Base-by-base conservation (phyloP, 2,888 invertebrate species). In the Amblyjoppa fuscipennis region DNA sequence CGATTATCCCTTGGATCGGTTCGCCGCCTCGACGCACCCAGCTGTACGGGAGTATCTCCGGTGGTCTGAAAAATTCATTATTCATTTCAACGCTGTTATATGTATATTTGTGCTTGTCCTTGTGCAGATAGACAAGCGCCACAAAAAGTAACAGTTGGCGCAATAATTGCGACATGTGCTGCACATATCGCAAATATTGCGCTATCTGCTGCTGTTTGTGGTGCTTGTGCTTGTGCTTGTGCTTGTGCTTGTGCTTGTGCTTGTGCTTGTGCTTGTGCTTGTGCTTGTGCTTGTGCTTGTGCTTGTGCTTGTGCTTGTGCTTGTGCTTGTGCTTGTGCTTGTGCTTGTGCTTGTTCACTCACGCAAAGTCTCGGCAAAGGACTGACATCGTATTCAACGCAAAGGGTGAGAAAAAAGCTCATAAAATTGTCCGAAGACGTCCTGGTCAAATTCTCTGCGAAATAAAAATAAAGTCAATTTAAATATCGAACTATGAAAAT, bases 291-390 rank as follows among this genome's bases (percentile, higher is more conserved):
- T 5, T 31, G 31, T 31, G 31, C 31, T 31, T 31, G 20, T 31
- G 31, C 31, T 31, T 31, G 31, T 31, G 31, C 31, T 31, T 31
- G 31, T 31, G 31, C 31, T 31, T 31, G 31, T 31, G 31, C 31
- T 31, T 2, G 31, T 31, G 31, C 34, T 4, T 34, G 5, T 34
- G 34, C 34, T 34, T 0, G 31, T 31, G 31, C 31, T 31, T 4
- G 31, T 31, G 31, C 31, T 31, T 34, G 3, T n/a, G 31, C 6
- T 13, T 7, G 1, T 16, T 5, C 7, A 75, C 75, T 53, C n/a
- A 81, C 81, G n/a, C 25, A 70, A 61, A 86, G 34, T 61, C 49
- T 82, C 9, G 87, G 87, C 13, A 82, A 69, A 9, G 87, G 86
- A n/a, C n/a, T 41, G 56, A 84, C 84, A 73, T 76, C 82, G 66